Base-by-base conservation (phyloP, 2,888 invertebrate species). In the Laothoe populi region DNA sequence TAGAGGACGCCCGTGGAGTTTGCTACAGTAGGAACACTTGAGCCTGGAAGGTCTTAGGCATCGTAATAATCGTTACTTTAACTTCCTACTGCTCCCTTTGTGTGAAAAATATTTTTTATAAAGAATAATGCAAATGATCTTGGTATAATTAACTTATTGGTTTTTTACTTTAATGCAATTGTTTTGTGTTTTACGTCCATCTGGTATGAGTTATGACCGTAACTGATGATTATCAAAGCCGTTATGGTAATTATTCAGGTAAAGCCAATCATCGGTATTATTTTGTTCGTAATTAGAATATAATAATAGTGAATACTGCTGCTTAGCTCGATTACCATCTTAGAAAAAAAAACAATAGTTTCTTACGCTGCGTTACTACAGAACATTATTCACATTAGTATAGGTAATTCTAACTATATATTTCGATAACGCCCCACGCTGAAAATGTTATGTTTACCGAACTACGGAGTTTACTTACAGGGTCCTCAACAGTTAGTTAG, bases 1-100 rank as follows among this genome's bases (percentile, higher is more conserved):
- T 60, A 64, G 57, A 61, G 60, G 46, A 63, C 46, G 64, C 44
- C 35, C 10, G 59, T 45, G 45, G 60, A 46, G 59, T 57, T 45
- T 21, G 57, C 35, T 59, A 59, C 60, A 58, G 42, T 48, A 59
- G 63, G 63, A 57, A 60, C 57, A 45, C 53, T 58, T 45, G 38
- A 16, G 31, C 23, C 16, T 21, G 26, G 61, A 57, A 64, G 59
- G 61, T 53, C 59, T 61, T 53, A 53, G 53, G 53, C 53, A 53
- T 35, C 35, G 31, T 19, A 44, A 59, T 59, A 59, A 44, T 58
- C 24, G 45, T 31, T 19, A 53, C 53, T 53, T 35, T 21, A 53
- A 31, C 53, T 53, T 53, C 31, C 53, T 26, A 31, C 19, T 35
- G 11, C 19, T n/a, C 16, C 49, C 31, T 53, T 53, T 53, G 53